phyloP scores from a whole-genome alignment of 2,797 vertebrate species.

The Erithacus rubecula region DNA sequence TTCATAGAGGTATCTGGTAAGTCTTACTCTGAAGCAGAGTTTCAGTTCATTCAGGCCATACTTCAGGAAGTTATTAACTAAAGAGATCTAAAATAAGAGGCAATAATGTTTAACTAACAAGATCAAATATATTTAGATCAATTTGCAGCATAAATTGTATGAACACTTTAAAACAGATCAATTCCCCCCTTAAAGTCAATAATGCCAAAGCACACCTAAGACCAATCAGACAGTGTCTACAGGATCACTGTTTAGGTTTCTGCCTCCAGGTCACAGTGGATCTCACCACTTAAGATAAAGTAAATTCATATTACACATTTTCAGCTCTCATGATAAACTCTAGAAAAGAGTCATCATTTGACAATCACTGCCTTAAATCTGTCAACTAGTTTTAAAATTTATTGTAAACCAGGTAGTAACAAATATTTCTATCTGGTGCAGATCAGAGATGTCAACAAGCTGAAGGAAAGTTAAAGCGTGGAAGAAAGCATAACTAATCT shows the following conservation, averaged over 20 bases:
- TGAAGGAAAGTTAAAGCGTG: neutral
- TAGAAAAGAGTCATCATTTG: neutral
- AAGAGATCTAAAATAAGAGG: slow-evolving; percentile 84
- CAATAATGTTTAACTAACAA: neutral
- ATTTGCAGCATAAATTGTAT: neutral
- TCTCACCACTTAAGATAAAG: neutral
- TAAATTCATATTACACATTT: neutral
- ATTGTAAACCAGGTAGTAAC: neutral
- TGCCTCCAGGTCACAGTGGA: neutral
- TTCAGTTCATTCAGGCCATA: slow-evolving; percentile 94
- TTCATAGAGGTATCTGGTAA: slow-evolving; percentile 92
- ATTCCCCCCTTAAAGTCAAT: neutral
- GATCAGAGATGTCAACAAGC: neutral
- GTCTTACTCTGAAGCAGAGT: slow-evolving; percentile 89
- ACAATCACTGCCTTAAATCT: neutral
- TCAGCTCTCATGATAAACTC: neutral
- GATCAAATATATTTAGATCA: neutral
- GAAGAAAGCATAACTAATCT: neutral
- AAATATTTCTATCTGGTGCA: neutral
- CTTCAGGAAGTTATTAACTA: slow-evolving; percentile 97
- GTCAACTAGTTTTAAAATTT: neutral
- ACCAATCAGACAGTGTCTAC: neutral
- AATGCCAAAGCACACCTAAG: neutral
- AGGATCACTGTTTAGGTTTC: neutral
- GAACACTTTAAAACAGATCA: neutral